phyloP scores from a whole-genome alignment of 2,113 vertebrate species.

The Thunnus thynnus region DNA sequence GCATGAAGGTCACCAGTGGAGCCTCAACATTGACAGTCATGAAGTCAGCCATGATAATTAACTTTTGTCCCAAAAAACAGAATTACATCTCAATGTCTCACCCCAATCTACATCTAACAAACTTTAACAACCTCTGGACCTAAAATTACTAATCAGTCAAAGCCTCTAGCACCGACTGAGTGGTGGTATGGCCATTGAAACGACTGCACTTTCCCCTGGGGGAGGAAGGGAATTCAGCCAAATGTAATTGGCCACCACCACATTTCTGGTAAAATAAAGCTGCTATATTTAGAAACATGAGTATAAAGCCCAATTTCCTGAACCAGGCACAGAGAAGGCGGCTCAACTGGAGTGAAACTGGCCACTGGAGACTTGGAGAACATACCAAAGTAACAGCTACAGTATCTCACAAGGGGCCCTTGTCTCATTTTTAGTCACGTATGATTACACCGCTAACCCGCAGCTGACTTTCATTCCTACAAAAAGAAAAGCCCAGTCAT shows the following conservation, averaged over 20 bases:
- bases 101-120: conserved; percentile 5
- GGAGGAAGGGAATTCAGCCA: conserved; percentile 36
- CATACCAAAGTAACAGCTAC: conserved; percentile 19
- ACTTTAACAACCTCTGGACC: conserved; percentile 27
- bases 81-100: conserved; percentile 38
- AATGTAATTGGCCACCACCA: conserved; percentile 48
- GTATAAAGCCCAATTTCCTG: conserved; percentile 56
- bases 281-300: conserved; percentile 58
- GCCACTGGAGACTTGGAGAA: conserved; percentile 43
- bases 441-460: conserved; percentile 26
- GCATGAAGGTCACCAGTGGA: conserved; percentile 54
- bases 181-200: conserved; percentile 23
- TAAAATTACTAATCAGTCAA: conserved; percentile 35
- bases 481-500: conserved; percentile 31
- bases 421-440: conserved; percentile 34
- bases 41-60: conserved; percentile 33
- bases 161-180: conserved; percentile 14
- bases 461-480: conserved; percentile 16
- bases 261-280: conserved; percentile 52
- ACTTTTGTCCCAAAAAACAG: conserved; percentile 15
- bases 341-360: conserved; percentile 38
- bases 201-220: conserved; percentile 17
- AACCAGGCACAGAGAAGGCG: conserved; percentile 30
- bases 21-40: conserved; percentile 21
- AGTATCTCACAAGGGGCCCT: conserved; percentile 20